phyloP scores from a whole-genome alignment of 2,888 invertebrate species.

The Mesorhabditis sp. region DNA sequence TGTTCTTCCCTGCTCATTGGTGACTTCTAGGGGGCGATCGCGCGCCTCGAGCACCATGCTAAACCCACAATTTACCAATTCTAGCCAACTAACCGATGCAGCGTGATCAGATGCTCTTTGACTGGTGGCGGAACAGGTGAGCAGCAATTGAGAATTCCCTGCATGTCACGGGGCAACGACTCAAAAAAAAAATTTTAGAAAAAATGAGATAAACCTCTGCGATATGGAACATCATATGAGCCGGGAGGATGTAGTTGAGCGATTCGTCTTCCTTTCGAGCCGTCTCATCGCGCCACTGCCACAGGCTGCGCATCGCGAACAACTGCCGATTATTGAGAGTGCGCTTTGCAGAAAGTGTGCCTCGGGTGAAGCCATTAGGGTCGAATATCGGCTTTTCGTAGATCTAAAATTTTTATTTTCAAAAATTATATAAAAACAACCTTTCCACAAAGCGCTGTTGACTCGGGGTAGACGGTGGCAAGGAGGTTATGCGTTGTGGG shows the following conservation, averaged over 20 bases:
- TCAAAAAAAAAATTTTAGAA: constrained; percentile 10
- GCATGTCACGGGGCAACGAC: constrained; percentile 48
- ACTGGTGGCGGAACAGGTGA: constrained; percentile 82
- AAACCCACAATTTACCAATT: constrained; percentile 5
- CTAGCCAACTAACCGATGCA: constrained; percentile 31
- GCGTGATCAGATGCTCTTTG: constrained; percentile 53
- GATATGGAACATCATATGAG: constrained; percentile 88
- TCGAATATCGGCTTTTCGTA: constrained; percentile 75
- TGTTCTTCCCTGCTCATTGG: constrained; percentile 15
- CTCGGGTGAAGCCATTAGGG: constrained; percentile 70
- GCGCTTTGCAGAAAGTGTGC: constrained; percentile 68
- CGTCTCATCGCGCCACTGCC: constrained; percentile 79
- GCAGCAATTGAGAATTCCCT: constrained; percentile 84
- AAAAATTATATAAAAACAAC: not conserved
- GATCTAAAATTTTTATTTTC: constrained; percentile 64
- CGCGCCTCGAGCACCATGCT: constrained; percentile 41
- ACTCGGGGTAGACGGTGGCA: not conserved
- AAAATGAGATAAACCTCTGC: constrained; percentile 67
- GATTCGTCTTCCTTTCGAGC: constrained; percentile 88
- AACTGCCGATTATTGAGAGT: constrained; percentile 71
- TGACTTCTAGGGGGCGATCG: constrained; percentile 37
- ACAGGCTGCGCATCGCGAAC: constrained; percentile 75
- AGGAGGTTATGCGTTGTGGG: not conserved
- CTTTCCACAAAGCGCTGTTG: not conserved
- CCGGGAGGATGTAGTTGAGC: constrained; percentile 83